Percentiles rank a stretch among this genome's conserved stretches.
Evolutionary conservation across 2,797 vertebrate genomes (phyloP).

Genomic region (Antennarius maculatus): DNA sequence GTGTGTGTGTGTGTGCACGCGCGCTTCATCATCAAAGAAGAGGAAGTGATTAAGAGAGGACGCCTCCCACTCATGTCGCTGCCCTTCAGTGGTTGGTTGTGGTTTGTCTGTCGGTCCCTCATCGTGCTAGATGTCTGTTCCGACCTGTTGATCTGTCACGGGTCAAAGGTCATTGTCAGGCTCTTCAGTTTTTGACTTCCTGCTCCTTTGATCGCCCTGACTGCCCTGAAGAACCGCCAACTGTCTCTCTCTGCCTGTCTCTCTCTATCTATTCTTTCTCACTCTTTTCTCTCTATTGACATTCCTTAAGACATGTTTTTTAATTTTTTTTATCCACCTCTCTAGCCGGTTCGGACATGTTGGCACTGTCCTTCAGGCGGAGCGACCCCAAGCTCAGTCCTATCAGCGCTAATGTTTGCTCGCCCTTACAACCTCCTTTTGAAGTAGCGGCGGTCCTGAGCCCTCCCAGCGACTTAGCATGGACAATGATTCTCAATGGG

Average conservation of each 20-base stretch:
- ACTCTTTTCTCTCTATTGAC: too few species aligned
- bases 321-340: too few species aligned
- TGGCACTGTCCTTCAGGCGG: background rate
- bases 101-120: background rate
- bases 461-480: conserved; percentile 46
- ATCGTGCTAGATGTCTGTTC: conserved; percentile 29
- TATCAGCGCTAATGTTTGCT: conserved; percentile 41
- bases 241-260: background rate
- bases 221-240: background rate
- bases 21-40: conserved; percentile 15
- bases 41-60: conserved; percentile 34
- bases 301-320: too few species aligned
- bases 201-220: conserved; percentile 36
- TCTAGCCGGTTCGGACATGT: conserved; percentile 15
- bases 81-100: conserved; percentile 11
- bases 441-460: conserved; percentile 32
- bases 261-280: too few species aligned
- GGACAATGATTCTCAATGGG: conserved; percentile 44
- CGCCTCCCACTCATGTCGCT: conserved; percentile 7
- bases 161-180: conserved; percentile 50
- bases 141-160: conserved; percentile 32
- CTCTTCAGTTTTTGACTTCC: conserved; percentile 32
- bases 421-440: conserved; percentile 47
- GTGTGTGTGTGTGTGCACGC: too few species aligned
- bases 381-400: background rate